phyloP scores from a whole-genome alignment of 2,113 vertebrate genomes.

The Pangasianodon hypophthalmus region DNA sequence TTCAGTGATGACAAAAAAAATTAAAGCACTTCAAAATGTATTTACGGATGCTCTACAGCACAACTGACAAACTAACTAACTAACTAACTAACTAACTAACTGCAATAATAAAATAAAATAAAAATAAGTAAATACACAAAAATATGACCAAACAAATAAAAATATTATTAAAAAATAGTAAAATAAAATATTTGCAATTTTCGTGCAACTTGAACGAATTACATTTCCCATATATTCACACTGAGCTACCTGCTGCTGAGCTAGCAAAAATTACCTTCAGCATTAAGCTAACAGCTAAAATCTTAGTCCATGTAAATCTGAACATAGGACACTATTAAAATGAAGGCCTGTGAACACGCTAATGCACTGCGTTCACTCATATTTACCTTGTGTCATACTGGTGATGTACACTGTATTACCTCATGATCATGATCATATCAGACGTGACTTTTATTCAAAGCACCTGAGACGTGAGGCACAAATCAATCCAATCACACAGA shows the following conservation, averaged over 20 bases:
- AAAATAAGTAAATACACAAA: background rate
- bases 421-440: background rate
- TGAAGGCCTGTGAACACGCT: background rate
- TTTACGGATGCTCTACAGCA: background rate
- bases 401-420: background rate
- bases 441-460: background rate
- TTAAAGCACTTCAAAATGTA: background rate
- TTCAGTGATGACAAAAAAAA: background rate
- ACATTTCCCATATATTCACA: background rate
- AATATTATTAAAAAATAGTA: background rate
- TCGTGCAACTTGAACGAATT: too few species aligned
- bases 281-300: background rate
- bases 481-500: background rate
- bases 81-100: background rate
- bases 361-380: background rate
- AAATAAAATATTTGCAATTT: too few species aligned
- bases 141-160: background rate
- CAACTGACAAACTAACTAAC: background rate
- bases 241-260: background rate
- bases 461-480: background rate
- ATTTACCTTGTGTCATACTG: background rate
- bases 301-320: background rate
- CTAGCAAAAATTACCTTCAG: background rate
- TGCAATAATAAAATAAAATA: background rate
- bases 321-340: background rate